Evolutionary conservation across 2,113 vertebrate genomes (phyloP).

Genomic region (Menidia beryllina): DNA sequence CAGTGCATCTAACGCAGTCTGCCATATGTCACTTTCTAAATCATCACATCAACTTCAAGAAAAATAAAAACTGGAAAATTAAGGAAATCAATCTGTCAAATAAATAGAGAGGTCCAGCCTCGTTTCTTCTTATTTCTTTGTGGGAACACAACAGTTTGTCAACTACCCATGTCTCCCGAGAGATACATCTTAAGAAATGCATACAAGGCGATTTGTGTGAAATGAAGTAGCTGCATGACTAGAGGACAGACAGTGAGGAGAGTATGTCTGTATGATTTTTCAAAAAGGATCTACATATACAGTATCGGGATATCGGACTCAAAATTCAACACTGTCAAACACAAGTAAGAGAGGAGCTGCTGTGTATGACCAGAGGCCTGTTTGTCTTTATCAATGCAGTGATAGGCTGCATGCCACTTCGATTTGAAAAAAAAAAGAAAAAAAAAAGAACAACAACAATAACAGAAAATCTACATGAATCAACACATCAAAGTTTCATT

Average conservation of each 20-base stretch:
- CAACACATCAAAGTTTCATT: slow-evolving; percentile 12
- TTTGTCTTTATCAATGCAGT: slow-evolving; percentile 29
- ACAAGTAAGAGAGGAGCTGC: slow-evolving; percentile 40
- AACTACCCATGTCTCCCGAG: slow-evolving; percentile 40
- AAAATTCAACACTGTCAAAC: slow-evolving; percentile 64
- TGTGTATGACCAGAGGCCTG: slow-evolving; percentile 26
- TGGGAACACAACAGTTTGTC: slow-evolving; percentile 60
- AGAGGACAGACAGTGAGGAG: slow-evolving; percentile 59
- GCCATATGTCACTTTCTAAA: slow-evolving; percentile 48
- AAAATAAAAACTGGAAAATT: slow-evolving; percentile 64
- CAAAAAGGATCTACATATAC: slow-evolving; percentile 41
- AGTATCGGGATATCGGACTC: slow-evolving; percentile 56
- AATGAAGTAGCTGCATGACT: slow-evolving; percentile 70
- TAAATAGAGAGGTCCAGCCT: slow-evolving; percentile 83
- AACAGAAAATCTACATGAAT: slow-evolving; percentile 20
- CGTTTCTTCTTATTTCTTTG: slow-evolving; percentile 50
- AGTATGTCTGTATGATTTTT: slow-evolving; percentile 28
- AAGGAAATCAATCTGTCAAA: slow-evolving; percentile 72
- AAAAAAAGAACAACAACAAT: background rate
- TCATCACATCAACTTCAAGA: slow-evolving; percentile 60
- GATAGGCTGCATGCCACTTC: slow-evolving; percentile 31
- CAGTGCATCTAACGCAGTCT: slow-evolving; percentile 76
- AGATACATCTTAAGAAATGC: slow-evolving; percentile 63
- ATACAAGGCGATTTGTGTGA: slow-evolving; percentile 80
- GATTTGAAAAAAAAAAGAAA: background rate